Evolutionary conservation across 2,113 vertebrate species (phyloP).

Genomic region (Panthera uncia): DNA sequence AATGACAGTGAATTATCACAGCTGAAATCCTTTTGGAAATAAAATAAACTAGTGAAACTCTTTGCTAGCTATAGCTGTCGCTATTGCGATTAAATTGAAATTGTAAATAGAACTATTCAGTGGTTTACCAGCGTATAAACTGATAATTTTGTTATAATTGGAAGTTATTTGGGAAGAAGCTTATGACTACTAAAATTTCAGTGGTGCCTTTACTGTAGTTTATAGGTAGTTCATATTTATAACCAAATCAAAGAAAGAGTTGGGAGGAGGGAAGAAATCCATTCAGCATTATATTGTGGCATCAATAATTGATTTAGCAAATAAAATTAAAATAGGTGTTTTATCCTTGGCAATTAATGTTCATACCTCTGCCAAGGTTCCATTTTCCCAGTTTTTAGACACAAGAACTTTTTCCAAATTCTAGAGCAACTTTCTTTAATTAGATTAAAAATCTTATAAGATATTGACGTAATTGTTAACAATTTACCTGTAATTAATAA

Average conservation of each 20-base stretch:
- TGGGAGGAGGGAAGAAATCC: neutral
- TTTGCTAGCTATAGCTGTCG: neutral
- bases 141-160: neutral
- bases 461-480: conserved; percentile 14
- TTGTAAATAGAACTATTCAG: neutral
- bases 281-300: neutral
- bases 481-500: neutral
- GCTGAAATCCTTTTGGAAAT: conserved; percentile 3
- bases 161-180: neutral
- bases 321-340: conserved; percentile 4
- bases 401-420: conserved; percentile 52
- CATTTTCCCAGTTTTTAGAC: conserved; percentile 54
- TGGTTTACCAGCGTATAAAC: neutral
- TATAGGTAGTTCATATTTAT: conserved; percentile 7
- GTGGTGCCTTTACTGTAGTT: neutral
- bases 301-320: conserved; percentile 36
- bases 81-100: neutral
- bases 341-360: conserved; percentile 40
- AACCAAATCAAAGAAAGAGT: neutral
- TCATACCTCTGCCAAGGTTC: neutral
- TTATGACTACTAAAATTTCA: neutral
- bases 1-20: neutral
- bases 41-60: neutral
- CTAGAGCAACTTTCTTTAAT: conserved; percentile 59
- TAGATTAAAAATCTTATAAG: conserved; percentile 39